These are phyloP conservation scores for Epizoanthus ramosus DNA, from an alignment of 92 coral and sea anemone genomes.

Conservation along the genomic window DNA sequence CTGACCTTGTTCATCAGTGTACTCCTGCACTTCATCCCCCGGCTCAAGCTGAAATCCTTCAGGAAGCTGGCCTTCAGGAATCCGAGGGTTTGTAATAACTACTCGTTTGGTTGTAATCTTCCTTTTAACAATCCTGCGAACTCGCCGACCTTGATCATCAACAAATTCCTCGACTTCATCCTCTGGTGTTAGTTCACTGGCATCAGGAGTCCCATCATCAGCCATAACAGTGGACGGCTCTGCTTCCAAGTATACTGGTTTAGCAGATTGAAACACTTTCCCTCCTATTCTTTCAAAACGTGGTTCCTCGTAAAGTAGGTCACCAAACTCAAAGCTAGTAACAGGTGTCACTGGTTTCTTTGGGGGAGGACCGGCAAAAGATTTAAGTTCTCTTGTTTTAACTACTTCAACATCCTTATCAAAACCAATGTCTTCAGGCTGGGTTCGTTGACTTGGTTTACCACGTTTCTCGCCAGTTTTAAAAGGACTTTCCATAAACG, in stretches of 20 bases:
- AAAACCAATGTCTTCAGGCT: slow-evolving; percentile 11
- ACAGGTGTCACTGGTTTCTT: slow-evolving; percentile 21
- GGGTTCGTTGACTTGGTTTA: neutral
- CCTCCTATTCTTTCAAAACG: slow-evolving; percentile 37
- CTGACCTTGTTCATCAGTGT: slow-evolving; percentile 54
- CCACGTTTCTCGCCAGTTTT: neutral
- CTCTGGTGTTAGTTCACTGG: slow-evolving; percentile 18
- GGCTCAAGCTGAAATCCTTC: slow-evolving; percentile 39
- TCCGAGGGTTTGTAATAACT: neutral
- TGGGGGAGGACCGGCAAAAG: slow-evolving; percentile 24
- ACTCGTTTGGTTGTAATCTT: slow-evolving; percentile 50
- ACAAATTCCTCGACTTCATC: slow-evolving; percentile 60
- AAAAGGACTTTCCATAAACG: slow-evolving; percentile 12
- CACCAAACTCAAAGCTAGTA: slow-evolving; percentile 55
- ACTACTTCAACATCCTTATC: slow-evolving; percentile 26
- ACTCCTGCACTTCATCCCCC: slow-evolving; percentile 47
- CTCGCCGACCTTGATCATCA: slow-evolving; percentile 62
- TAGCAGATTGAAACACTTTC: slow-evolving; percentile 46
- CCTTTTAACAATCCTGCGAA: slow-evolving; percentile 49
- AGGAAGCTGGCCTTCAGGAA: slow-evolving; percentile 35
- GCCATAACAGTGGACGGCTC: slow-evolving; percentile 20
- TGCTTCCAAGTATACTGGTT: slow-evolving; percentile 43
- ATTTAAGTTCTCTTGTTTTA: slow-evolving; percentile 39
- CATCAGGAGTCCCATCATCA: slow-evolving; percentile 5
- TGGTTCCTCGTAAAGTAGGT: slow-evolving; percentile 16